Base-by-base conservation (phyloP, 2,113 vertebrate species). In the Equus quagga region DNA sequence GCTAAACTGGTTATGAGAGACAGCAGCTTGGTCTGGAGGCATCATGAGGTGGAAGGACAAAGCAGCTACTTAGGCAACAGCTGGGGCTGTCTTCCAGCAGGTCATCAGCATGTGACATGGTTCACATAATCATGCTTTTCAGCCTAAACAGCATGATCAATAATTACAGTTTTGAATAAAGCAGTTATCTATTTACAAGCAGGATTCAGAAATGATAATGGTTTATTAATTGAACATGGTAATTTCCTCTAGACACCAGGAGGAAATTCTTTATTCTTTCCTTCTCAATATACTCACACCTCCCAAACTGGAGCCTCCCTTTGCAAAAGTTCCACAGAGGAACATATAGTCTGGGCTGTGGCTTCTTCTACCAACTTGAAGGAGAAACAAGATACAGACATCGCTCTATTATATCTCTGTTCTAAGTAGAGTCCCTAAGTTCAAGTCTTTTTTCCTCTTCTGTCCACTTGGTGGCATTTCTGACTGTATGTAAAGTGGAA, bases 151-250 rank as follows among this genome's bases (percentile, higher is more conserved):
- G 46, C 60, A 26, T 33, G 62, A 78, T 75, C 72, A 64, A 31
- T 79, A 88, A 91, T 89, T 49, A 64, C 5, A 91, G n/a, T 51
- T 76, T 44, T 54, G 80, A 95, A 76, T 46, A 54, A 83, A 78
- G 72, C 64, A 78, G 24, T 78, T 36, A n/a, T 44, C 15, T 65
- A 78, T 60, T 95, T 90, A 83, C 5, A 90, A 85, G 62, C 9
- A 62, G 10, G 65, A 89, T 89, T 89, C 83, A 83, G 70, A 80
- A 26, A 58, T 7, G 26, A 58, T 14, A 23, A 76, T 56, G 26
- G 19, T 70, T 96, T 69, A 73, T 60, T 75, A 78, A 58, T 8
- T 64, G n/a, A 89, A 84, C 33, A 36, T 56, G 36, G 46, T 36
- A 44, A 88, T 91, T 94, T 87, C 82, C 56, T 85, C 18, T 60